Evolutionary conservation across 2,797 vertebrate species (phyloP), one percentile per base, ranked within the genome.

Genomic region (Monodelphis domestica): DNA sequence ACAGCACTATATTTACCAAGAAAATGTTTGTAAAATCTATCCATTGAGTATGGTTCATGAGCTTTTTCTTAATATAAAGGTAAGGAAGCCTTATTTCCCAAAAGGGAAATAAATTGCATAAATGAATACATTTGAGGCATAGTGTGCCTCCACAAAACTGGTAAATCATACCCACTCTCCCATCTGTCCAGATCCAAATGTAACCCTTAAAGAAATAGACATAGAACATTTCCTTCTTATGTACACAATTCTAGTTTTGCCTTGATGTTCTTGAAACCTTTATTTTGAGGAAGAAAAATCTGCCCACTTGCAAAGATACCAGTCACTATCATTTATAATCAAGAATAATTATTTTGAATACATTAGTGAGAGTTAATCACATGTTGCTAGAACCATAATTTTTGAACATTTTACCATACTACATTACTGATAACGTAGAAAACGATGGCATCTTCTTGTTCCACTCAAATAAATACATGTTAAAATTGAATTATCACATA

Each of bases 181-280:
- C 96, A 97, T 97, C 97, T 98, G 97, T 95, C 96, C 93, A 91
- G 95, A 94, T 88, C 78, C 63, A 97, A 89, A 93, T 92, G 91
- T 89, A 97, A 92, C 88, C 84, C 55, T 95, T 95, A 92, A 90
- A 96, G 93, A 54, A 95, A 89, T 91, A 90, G 63, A 55, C 3
- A 90, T 38, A 93, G 94, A 94, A 94, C 98, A 95, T 95, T 96
- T 21, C 92, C 95, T 95, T 94, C 52, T 59, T 92, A 93, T 91
- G 90, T 95, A 63, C 57, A 94, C 2, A 96, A 38, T 92, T 89
- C 4, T 95, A 91, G 45, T 89, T 95, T 93, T 93, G 54, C 11
- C 38, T 93, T 94, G 92, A 78, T 95, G 59, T 96, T 59, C 5
- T 29, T 93, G 95, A 38, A 94, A 4, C 54, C 29, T 59, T 95